These are phyloP conservation scores for Dynastes grantii DNA, from an alignment of 2,888 invertebrate species.

Conservation along the genomic window DNA sequence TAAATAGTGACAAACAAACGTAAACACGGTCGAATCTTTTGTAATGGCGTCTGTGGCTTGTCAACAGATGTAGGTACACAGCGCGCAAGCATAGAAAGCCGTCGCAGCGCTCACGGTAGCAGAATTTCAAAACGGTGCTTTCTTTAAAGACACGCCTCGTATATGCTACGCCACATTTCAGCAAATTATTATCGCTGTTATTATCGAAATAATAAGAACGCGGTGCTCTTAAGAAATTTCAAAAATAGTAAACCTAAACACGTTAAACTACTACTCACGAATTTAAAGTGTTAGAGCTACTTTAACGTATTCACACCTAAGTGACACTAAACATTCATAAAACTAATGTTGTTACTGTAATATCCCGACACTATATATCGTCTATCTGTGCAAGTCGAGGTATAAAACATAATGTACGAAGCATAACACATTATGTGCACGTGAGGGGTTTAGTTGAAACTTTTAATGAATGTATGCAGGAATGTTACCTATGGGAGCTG, in stretches of 20 bases:
- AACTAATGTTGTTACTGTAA: constrained; percentile 7
- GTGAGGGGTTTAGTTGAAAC: constrained; percentile 22
- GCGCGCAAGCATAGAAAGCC: too few species aligned
- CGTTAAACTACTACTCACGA: background rate
- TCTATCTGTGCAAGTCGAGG: constrained; percentile 15
- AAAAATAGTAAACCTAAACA: background rate
- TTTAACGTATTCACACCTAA: background rate
- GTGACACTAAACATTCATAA: constrained; percentile 24
- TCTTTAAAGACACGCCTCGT: too few species aligned
- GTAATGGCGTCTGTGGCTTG: too few species aligned
- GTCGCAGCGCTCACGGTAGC: too few species aligned
- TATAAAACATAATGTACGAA: constrained; percentile 30
- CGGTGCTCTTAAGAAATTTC: background rate
- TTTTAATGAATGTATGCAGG: constrained; percentile 45
- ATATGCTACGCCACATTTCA: too few species aligned
- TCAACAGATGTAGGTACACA: too few species aligned
- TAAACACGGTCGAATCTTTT: too few species aligned
- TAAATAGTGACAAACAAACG: too few species aligned
- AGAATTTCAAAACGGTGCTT: too few species aligned
- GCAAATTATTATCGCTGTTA: too few species aligned
- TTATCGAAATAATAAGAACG: too few species aligned
- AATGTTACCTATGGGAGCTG: constrained; percentile 29
- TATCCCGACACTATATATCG: background rate
- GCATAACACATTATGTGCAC: constrained; percentile 18
- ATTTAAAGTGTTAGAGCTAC: background rate